Evolutionary conservation across 2,113 vertebrate species (phyloP).

Genomic region (Gambusia holbrooki): DNA sequence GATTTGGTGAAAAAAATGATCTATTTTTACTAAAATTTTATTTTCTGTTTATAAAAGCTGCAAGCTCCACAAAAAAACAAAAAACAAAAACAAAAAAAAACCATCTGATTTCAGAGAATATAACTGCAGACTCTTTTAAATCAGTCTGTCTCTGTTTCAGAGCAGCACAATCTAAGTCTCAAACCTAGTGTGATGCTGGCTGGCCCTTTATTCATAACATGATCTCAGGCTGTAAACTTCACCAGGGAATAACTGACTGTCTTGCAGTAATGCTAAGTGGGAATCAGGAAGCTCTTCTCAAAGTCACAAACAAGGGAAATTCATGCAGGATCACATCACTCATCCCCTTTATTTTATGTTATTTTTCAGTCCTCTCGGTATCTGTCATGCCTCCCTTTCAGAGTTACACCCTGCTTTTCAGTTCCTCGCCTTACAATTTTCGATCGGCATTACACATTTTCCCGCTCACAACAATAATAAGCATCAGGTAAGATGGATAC

Average conservation of each 20-base stretch:
- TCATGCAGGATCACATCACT: conserved; percentile 34
- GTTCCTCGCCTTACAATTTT: not conserved
- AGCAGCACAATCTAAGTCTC: conserved; percentile 6
- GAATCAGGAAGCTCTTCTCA: conserved; percentile 72
- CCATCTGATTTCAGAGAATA: not conserved
- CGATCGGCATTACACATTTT: not conserved
- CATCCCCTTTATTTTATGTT: conserved; percentile 1
- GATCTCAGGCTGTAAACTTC: conserved; percentile 51
- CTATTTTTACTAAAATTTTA: too few species aligned
- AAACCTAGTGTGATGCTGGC: conserved; percentile 15
- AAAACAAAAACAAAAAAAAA: too few species aligned
- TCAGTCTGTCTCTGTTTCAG: not conserved
- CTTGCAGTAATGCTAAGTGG: conserved; percentile 38
- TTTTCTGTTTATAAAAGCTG: too few species aligned
- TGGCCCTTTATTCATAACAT: conserved; percentile 35
- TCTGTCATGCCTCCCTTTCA: conserved; percentile 20
- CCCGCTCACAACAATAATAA: not conserved
- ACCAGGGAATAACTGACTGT: conserved; percentile 42
- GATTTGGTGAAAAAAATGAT: too few species aligned
- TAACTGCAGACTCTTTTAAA: not conserved
- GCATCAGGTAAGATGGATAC: not conserved
- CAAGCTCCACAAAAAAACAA: not conserved
- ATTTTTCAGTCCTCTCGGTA: not conserved
- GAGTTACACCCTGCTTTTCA: conserved; percentile 7
- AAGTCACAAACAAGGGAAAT: conserved; percentile 60